These are phyloP conservation scores for Chroicocephalus ridibundus DNA, from an alignment of 2,113 vertebrate species.

Conservation along the genomic window DNA sequence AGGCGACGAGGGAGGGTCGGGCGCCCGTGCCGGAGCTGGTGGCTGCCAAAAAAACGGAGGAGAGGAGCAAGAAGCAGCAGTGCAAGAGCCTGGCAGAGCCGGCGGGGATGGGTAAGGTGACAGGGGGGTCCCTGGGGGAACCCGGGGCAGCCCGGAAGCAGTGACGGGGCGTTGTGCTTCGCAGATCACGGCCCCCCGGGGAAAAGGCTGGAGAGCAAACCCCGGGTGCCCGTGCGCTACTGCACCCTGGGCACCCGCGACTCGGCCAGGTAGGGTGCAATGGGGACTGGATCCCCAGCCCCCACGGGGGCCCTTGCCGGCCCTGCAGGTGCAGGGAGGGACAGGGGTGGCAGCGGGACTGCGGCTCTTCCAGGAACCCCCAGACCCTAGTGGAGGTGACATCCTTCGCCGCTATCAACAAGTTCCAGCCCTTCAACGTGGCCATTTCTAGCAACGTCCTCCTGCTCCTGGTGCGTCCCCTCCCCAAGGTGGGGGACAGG, in stretches of 20 bases:
- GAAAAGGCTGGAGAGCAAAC: conserved; percentile 74
- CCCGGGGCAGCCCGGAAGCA: not conserved
- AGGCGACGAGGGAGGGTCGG: conserved; percentile 57
- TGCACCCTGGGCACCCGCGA: conserved; percentile 89
- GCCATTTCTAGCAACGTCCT: conserved; percentile 95
- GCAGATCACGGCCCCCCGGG: conserved; percentile 72
- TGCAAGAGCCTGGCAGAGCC: conserved; percentile 52
- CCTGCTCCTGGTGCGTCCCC: conserved; percentile 84
- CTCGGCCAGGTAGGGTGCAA: conserved; percentile 77
- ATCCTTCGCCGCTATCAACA: conserved; percentile 90
- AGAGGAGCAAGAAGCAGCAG: conserved; percentile 79
- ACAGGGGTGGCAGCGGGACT: not conserved
- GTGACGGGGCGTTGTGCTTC: not conserved
- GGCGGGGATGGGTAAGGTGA: not conserved
- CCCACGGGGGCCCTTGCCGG: not conserved
- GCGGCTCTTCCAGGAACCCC: conserved; percentile 78
- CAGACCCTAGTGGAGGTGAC: conserved; percentile 93
- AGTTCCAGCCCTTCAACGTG: conserved; percentile 97
- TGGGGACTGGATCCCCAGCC: not conserved
- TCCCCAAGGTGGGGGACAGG: fast-evolving
- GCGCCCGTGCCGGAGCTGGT: not conserved
- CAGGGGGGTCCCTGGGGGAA: fast-evolving
- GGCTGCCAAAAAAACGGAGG: conserved; percentile 70
- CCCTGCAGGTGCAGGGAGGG: fast-evolving
- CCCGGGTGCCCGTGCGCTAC: conserved; percentile 86